These are phyloP conservation scores for Trogon surrucura DNA, from an alignment of 2,113 vertebrate species.

Conservation along the genomic window DNA sequence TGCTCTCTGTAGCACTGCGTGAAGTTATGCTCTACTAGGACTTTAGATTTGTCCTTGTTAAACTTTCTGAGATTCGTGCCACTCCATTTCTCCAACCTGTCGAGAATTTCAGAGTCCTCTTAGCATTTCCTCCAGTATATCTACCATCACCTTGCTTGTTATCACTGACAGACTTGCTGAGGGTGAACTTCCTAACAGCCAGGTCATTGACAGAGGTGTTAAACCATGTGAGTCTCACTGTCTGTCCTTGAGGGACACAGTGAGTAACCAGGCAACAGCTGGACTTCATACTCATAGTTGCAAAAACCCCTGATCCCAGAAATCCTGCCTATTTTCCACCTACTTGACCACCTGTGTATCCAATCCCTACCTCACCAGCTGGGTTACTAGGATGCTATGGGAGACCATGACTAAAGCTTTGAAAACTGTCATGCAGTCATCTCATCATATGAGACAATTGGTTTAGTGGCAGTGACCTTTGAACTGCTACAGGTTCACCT, in stretches of 20 bases:
- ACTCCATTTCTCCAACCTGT: neutral
- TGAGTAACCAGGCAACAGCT: neutral
- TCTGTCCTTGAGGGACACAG: neutral
- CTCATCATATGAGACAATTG: accelerated
- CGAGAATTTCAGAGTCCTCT: neutral
- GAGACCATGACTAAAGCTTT: neutral
- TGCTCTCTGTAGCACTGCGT: neutral
- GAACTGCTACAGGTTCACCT: neutral
- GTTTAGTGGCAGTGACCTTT: neutral
- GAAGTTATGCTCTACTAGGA: neutral
- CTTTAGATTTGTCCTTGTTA: neutral
- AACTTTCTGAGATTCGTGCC: neutral
- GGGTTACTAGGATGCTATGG: neutral
- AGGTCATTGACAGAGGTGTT: neutral
- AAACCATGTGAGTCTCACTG: neutral
- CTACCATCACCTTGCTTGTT: neutral
- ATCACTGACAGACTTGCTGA: neutral
- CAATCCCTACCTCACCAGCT: neutral
- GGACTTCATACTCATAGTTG: accelerated
- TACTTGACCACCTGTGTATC: neutral
- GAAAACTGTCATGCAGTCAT: neutral
- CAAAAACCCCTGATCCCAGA: neutral
- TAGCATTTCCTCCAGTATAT: neutral
- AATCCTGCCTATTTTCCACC: accelerated
- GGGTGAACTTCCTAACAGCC: neutral